Evolutionary conservation across 2,113 vertebrate species (phyloP).

Genomic region (Cichladusa arquata): DNA sequence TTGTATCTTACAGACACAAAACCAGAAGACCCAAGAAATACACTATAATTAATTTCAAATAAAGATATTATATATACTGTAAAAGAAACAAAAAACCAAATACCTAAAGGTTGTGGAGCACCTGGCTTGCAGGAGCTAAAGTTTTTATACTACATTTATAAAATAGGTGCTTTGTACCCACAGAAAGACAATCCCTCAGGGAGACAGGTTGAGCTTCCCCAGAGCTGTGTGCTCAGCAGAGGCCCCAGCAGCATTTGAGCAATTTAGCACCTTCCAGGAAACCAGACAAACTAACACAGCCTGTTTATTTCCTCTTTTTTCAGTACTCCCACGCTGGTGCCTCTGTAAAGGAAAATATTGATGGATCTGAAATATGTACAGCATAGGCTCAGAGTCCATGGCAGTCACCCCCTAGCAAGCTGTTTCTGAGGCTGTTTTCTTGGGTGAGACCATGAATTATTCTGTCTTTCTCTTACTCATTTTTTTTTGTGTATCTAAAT

Average conservation of each 20-base stretch:
- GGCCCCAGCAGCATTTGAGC: constrained; percentile 46
- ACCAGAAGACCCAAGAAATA: background rate
- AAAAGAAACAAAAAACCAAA: too few species aligned
- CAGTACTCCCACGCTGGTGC: constrained; percentile 39
- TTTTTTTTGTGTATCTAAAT: background rate
- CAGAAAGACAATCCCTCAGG: background rate
- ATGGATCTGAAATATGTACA: constrained; percentile 39
- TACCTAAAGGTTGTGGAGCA: background rate
- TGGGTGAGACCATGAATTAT: background rate
- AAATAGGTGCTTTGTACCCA: background rate
- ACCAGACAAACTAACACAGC: constrained; percentile 41
- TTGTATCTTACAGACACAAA: background rate
- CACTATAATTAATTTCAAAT: background rate
- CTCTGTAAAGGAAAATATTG: constrained; percentile 60
- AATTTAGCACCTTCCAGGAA: constrained; percentile 55
- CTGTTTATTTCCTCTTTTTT: constrained; percentile 58
- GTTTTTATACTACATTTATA: background rate
- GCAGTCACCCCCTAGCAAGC: background rate
- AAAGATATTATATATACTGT: background rate
- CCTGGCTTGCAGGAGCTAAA: background rate
- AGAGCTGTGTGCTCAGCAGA: constrained; percentile 1
- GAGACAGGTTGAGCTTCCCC: background rate
- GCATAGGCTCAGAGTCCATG: constrained; percentile 30
- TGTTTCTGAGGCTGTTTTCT: constrained; percentile 28
- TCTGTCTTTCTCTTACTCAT: background rate